Base-by-base conservation (phyloP, 2,888 invertebrate species). In the Drosophila putrida region DNA sequence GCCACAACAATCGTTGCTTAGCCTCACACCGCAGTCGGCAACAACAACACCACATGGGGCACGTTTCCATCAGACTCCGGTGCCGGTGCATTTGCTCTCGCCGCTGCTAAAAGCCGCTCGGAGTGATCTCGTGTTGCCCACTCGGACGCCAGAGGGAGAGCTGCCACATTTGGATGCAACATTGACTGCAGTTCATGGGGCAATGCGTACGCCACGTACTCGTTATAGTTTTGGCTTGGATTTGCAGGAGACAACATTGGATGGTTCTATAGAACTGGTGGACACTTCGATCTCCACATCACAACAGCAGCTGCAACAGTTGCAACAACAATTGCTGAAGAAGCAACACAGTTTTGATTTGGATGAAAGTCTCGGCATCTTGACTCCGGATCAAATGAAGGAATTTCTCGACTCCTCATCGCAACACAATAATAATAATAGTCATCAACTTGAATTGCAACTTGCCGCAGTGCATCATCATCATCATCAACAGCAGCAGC, bases 341-440 rank as follows among this genome's bases (percentile, higher is more conserved):
- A 96, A 96, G 91, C 95, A 96, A 90, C 96, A 96, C 90, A 97
- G 97, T 2, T 94, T 96, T 82, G 97, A 96, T 79, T 93, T 94
- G 89, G 95, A 97, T 89, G 97, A 97, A 90, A 96, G 96, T 85
- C 93, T 97, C 80, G 97, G 97, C 5, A 97, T 97, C 84, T 93
- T 98, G 71, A 97, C 97, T 9, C 97, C 97, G 0, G 97, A 97
- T 93, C 97, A 97, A 92, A 97, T 97, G 96, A 96, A 96, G 81
- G 95, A 95, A 77, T 94, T 95, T 78, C 92, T 95, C 79, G 94
- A 94, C 64, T 95, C 95, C 35, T 54, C 75, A 1, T 73, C 74
- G n/a, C 78, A 78, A 6, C 73, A 77, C 20, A 63, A 80, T 20
- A 20, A 20, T 5, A 66, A 38, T 13, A 25, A 54, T 0, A 95